Evolutionary conservation across 2,888 invertebrate genomes (phyloP).

Genomic region (Polylopha cassiicola): DNA sequence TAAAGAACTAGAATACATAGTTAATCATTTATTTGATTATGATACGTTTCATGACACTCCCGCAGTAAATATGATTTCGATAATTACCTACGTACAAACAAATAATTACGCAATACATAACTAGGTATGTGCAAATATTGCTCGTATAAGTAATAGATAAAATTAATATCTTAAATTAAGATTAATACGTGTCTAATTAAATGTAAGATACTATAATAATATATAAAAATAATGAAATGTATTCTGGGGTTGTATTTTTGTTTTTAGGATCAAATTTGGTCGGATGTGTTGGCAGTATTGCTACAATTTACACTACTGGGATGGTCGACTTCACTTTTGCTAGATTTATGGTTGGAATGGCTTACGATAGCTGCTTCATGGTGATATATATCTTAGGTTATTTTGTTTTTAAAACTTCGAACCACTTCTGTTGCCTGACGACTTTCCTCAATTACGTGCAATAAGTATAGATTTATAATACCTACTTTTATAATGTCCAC

Average conservation of each 20-base stretch:
- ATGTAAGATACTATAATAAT: background rate
- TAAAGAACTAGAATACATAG: too few species aligned
- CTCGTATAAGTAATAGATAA: too few species aligned
- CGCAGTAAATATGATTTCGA: too few species aligned
- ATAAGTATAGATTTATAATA: background rate
- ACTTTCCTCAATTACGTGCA: background rate
- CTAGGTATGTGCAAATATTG: background rate
- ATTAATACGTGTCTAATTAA: background rate
- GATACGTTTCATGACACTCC: too few species aligned
- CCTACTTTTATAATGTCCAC: too few species aligned
- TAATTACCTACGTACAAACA: too few species aligned
- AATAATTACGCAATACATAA: too few species aligned
- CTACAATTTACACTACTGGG: conserved; percentile 80
- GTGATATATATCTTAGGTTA: conserved; percentile 91
- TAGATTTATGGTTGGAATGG: conserved; percentile 87
- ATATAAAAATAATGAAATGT: background rate
- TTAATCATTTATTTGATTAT: too few species aligned
- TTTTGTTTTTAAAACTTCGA: background rate
- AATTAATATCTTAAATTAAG: too few species aligned
- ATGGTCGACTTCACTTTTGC: conserved; percentile 86
- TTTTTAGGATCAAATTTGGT: conserved; percentile 79
- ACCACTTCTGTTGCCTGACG: background rate
- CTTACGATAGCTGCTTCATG: conserved; percentile 88
- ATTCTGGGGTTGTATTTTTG: background rate
- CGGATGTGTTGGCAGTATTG: conserved; percentile 80